Evolutionary conservation across 2,113 vertebrate species (phyloP), one percentile per base, ranked within the genome.

Genomic region (Otolemur garnettii): DNA sequence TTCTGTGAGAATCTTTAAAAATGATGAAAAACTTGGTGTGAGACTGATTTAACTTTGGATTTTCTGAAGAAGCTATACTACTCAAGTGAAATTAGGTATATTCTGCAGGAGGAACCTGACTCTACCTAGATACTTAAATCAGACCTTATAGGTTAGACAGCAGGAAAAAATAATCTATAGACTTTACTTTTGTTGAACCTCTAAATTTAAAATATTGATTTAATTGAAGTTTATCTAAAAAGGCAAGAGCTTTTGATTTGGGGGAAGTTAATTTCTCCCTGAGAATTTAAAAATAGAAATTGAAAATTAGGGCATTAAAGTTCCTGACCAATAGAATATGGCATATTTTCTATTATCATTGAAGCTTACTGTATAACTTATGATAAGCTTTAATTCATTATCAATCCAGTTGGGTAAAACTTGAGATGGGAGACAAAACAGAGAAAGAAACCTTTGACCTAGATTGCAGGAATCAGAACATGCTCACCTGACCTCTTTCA

Each of bases 211-310:
- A 0, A 74, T 88, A 88, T 91, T 53, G 19, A 91, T 60, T 30
- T 53, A 85, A 71, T 0, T 88, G 78, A 94, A 68, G 50, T 88
- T 84, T 42, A 96, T 83, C n/a, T 87, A 59, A 83, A 93, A 94
- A 79, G 50, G 57, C 50, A 89, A 89, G 38, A 92, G 18, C 59
- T 75, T 75, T 62, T 85, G 26, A 68, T 59, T 84, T 92, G 45
- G 42, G 66, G 38, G 77, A 38, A 45, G 26, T 87, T 74, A 79
- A 60, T 84, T 74, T 95, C n/a, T 94, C 26, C 69, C 30, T 62
- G 33, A 74, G 68, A 90, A 72, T 79, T 85, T 84, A 85, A 77
- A 75, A 80, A 60, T 3, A 4, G 10, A 10, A 81, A 85, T 69
- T 90, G 68, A 92, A 97, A 85, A 71, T 33, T 21, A 21, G 28